Conservation (phyloP, 1,140 invertebrate species). For the Pachyrhynchus sulphureomaculatus region DNA sequence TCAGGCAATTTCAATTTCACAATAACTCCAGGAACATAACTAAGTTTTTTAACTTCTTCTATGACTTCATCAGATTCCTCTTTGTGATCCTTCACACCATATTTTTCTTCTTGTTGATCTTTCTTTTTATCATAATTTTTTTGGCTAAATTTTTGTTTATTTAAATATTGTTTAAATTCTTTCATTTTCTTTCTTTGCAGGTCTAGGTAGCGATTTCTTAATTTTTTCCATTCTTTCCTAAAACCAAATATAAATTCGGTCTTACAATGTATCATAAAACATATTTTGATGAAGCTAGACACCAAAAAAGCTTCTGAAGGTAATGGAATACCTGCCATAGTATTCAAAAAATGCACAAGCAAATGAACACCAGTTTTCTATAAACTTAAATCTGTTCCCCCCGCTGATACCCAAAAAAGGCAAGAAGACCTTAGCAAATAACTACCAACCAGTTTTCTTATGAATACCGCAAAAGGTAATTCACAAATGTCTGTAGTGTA, state of each 20-base stretch:
- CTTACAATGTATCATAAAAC: no score
- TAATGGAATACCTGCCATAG: no score
- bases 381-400: no score
- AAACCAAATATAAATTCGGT: no score
- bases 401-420: no score
- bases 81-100: neutral
- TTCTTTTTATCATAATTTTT: constrained; percentile 26
- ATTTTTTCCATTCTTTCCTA: constrained; percentile 74
- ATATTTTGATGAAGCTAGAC: no score
- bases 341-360: no score
- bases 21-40: constrained; percentile 64
- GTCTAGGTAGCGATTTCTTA: constrained; percentile 82
- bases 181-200: constrained; percentile 79
- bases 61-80: neutral
- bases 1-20: constrained; percentile 63
- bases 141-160: constrained; percentile 34
- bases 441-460: no score
- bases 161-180: constrained; percentile 69
- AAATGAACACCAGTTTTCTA: no score
- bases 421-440: no score
- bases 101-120: constrained; percentile 10
- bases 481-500: neutral
- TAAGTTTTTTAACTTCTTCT: constrained; percentile 46
- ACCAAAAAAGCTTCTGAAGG: no score
- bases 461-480: neutral